Base-by-base conservation (phyloP, 1,140 invertebrate species). In the Nixonia krombeini region DNA sequence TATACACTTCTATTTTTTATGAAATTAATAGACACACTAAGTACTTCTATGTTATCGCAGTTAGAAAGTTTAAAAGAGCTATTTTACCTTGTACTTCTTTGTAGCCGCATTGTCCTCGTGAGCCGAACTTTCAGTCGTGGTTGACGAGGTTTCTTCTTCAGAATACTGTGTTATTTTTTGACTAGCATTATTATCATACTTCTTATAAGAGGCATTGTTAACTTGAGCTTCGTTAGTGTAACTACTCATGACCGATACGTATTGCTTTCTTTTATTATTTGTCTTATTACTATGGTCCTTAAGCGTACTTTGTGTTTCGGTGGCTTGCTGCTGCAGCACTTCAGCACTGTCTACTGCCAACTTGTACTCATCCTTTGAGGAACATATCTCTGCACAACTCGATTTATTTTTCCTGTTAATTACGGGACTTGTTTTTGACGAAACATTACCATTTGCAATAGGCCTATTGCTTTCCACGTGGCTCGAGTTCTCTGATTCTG, bases 81-180 rank as follows among this genome's bases (percentile, higher is more conserved):
- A n/a, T n/a, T n/a, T n/a, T n/a, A 72, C 76, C 70, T 79, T 81
- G 16, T 68, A 75, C 47, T 69, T 69, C 5, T 33, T 58, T 35
- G 42, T 15, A 7, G 61, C 35, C 2, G 46, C 35, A n/a, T 69
- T 49, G 52, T 87, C 86, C 53, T 91, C 90, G 12, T 89, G 85
- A 55, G 86, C 82, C 2, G 89, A 90, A 64, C 90, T 90, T 72
- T 92, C 91, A 7, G 91, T 92, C 4, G 91, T 92, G 0, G 91
- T 91, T 0, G 91, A 92, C 7, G 90, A 92, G 1, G 89, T 89
- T 66, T 92, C 91, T 72, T 91, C 90, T 74, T 90, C 89, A 7
- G 83, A 85, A 57, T 80, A 86, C 61, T 82, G 78, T 61, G 80
- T 62, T 4, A 57, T 59, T 62, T 83, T 80, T 47, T 83, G 80